Conservation (phyloP, 92 coral and sea anemone species). For the Phenganax stokvisi region DNA sequence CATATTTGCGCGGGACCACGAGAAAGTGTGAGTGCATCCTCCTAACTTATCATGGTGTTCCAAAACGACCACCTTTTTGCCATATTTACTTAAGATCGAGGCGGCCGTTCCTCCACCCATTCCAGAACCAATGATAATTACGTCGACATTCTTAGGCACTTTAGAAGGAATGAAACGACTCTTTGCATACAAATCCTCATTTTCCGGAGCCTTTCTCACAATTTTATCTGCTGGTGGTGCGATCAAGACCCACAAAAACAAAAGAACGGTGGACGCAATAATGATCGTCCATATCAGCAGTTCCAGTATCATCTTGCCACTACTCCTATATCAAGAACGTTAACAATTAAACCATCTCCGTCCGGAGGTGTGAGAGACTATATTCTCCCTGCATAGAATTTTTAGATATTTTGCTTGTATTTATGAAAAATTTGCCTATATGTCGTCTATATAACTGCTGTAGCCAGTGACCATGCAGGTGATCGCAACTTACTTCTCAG, state of each 20-base stretch:
- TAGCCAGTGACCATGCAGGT: too few relatives aligned
- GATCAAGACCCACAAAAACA: constrained; percentile 1
- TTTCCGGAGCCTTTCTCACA: constrained; percentile 7
- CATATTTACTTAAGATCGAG: constrained; percentile 27
- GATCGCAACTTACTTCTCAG: too few relatives aligned
- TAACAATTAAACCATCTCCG: too few relatives aligned
- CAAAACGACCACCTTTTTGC: constrained; percentile 27
- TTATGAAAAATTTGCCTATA: too few relatives aligned
- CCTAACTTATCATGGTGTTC: constrained; percentile 29
- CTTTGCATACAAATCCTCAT: constrained; percentile 23
- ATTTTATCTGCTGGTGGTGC: constrained; percentile 11
- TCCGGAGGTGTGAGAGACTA: too few relatives aligned
- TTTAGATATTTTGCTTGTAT: too few relatives aligned
- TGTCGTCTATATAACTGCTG: too few relatives aligned
- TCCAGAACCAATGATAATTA: constrained; percentile 27
- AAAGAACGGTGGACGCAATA: constrained; percentile 1
- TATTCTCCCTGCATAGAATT: too few relatives aligned
- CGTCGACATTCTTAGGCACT: constrained; percentile 23
- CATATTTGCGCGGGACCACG: constrained; percentile 28
- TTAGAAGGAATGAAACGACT: constrained; percentile 24
- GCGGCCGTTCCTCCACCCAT: constrained; percentile 33
- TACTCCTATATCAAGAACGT: background rate
- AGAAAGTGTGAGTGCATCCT: constrained; percentile 32
- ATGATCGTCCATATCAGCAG: constrained; percentile 14
- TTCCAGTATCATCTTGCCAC: constrained; percentile 19